phyloP scores from a whole-genome alignment of 2,888 invertebrate genomes.

The Blastobasis adustella region DNA sequence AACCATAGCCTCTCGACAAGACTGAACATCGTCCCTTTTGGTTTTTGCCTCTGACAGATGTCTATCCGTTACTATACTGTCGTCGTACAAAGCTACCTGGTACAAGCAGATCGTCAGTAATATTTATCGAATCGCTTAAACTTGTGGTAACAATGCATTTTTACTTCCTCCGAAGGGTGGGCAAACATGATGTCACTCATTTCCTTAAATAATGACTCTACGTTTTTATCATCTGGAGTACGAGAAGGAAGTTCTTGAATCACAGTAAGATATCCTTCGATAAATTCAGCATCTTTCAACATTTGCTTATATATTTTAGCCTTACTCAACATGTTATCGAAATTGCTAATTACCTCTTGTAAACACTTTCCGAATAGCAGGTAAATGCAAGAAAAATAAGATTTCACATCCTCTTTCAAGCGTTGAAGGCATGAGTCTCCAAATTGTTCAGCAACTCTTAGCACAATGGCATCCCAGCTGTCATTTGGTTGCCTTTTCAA shows the following conservation, averaged over 20 bases:
- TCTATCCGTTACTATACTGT: no score
- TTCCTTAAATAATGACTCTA: slow-evolving; percentile 1
- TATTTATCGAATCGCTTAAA: not conserved
- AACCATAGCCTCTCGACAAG: no score
- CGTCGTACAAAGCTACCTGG: no score
- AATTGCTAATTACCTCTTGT: slow-evolving; percentile 6
- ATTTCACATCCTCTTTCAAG: slow-evolving; percentile 36
- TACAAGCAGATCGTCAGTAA: not conserved
- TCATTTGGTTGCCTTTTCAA: slow-evolving; percentile 8
- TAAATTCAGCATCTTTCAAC: slow-evolving; percentile 11
- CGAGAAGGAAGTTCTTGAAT: slow-evolving; percentile 21
- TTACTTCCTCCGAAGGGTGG: slow-evolving; percentile 33
- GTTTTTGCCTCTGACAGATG: no score
- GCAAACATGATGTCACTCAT: slow-evolving; percentile 18
- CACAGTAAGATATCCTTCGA: slow-evolving; percentile 34
- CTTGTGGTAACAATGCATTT: slow-evolving; percentile 2
- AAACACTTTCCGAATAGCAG: slow-evolving; percentile 32
- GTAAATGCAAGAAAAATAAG: slow-evolving; percentile 40
- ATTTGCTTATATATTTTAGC: slow-evolving; percentile 23
- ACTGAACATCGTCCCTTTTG: no score
- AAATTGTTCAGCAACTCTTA: slow-evolving; percentile 26
- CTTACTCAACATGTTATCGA: slow-evolving; percentile 9
- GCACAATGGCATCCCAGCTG: slow-evolving; percentile 21
- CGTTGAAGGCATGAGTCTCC: slow-evolving; percentile 30
- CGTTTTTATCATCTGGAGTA: slow-evolving; percentile 6